These are phyloP conservation scores for Pagetopsis macropterus DNA, from an alignment of 2,797 vertebrate species.

Conservation along the genomic window DNA sequence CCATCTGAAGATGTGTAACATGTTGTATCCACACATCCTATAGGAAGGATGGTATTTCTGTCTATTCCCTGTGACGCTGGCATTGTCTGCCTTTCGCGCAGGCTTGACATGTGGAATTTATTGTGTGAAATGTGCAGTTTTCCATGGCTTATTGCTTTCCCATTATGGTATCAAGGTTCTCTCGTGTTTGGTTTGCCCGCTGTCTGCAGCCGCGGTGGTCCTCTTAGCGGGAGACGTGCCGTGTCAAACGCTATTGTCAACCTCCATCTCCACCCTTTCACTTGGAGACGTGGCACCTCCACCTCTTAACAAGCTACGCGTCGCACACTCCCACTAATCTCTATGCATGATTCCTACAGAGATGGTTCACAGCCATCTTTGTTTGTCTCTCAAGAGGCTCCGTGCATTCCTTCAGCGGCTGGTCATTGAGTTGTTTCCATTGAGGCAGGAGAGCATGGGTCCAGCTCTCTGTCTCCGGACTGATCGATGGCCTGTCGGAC, in stretches of 20 bases:
- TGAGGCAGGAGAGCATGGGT: slow-evolving; percentile 60
- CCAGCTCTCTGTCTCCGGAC: slow-evolving; percentile 64
- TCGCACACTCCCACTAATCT: slow-evolving; percentile 66
- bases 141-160: slow-evolving; percentile 62
- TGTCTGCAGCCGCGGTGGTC: slow-evolving; percentile 71
- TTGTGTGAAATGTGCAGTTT: slow-evolving; percentile 57
- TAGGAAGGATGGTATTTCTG: slow-evolving; percentile 25
- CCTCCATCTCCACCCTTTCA: slow-evolving; percentile 51
- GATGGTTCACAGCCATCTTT: slow-evolving; percentile 64
- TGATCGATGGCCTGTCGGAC: slow-evolving; percentile 81
- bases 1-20: slow-evolving; percentile 1
- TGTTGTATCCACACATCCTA: slow-evolving; percentile 12
- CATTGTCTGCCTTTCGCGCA: slow-evolving; percentile 48
- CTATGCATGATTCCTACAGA: slow-evolving; percentile 54
- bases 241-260: slow-evolving; percentile 62
- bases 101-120: slow-evolving; percentile 69
- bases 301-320: slow-evolving; percentile 54
- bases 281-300: slow-evolving; percentile 56
- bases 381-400: slow-evolving; percentile 65
- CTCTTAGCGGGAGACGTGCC: slow-evolving; percentile 28
- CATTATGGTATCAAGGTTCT: slow-evolving; percentile 45
- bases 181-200: slow-evolving; percentile 39
- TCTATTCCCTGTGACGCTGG: slow-evolving; percentile 29
- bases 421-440: slow-evolving; percentile 68
- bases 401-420: slow-evolving; percentile 70